phyloP scores from a whole-genome alignment of 2,888 invertebrate genomes.

The Clusia tigrina region DNA sequence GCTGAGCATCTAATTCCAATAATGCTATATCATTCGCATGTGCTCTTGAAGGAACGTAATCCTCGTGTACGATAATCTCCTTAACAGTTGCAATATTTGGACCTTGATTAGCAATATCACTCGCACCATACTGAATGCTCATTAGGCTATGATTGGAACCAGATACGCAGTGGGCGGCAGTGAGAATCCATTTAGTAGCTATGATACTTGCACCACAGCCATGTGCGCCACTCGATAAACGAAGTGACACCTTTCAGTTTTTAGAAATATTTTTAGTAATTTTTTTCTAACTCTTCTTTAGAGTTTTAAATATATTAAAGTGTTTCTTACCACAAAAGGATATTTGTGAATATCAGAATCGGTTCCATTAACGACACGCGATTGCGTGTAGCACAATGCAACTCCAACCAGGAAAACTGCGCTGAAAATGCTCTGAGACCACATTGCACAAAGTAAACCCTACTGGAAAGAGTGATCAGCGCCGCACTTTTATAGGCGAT shows the following conservation, averaged over 20 bases:
- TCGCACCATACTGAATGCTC: conserved; percentile 51
- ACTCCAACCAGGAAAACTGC: conserved; percentile 29
- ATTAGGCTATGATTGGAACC: conserved; percentile 30
- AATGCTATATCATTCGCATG: conserved; percentile 64
- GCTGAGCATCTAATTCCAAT: conserved; percentile 50
- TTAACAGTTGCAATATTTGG: conserved; percentile 48
- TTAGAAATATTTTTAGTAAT: background rate
- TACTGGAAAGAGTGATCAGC: no score
- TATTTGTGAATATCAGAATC: conserved; percentile 45
- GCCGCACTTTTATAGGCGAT: background rate
- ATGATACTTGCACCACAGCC: conserved; percentile 53
- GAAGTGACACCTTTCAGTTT: conserved; percentile 44
- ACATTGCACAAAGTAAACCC: conserved; percentile 18
- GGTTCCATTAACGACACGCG: conserved; percentile 59
- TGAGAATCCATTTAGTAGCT: conserved; percentile 45
- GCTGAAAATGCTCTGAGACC: conserved; percentile 12
- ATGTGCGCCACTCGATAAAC: conserved; percentile 45
- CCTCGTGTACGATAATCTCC: conserved; percentile 55
- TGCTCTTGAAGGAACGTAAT: conserved; percentile 42
- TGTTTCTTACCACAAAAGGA: conserved; percentile 54
- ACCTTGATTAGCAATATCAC: conserved; percentile 38
- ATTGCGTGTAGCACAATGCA: conserved; percentile 35
- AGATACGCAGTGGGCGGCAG: conserved; percentile 56
- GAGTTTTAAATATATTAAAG: background rate
- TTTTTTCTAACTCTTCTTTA: background rate